Base-by-base conservation (phyloP, 2,113 vertebrate species). In the Passer domesticus region DNA sequence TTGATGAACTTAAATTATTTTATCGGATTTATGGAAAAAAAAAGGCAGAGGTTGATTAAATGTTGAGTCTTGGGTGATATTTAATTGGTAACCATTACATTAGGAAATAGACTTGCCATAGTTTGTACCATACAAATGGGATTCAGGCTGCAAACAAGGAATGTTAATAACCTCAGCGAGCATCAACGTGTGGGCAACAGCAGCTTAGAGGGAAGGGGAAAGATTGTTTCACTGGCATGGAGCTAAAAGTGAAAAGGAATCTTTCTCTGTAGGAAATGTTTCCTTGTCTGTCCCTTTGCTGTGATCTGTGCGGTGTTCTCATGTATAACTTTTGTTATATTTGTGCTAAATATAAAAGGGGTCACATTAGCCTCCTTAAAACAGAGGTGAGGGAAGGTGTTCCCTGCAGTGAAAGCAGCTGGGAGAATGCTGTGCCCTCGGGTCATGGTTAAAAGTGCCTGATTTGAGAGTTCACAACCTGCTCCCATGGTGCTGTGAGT, bases 1-100 rank as follows among this genome's bases (percentile, higher is more conserved):
- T 43, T 11, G 37, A 24, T 81, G 39, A 81, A 77, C 37, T 55
- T 37, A 24, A 66, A 88, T 79, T 77, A 35, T 93, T 89, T 80
- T 53, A 80, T 52, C 2, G 7, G 5, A 53, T 89, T 79, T 94
- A 87, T 84, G 60, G 66, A 62, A 79, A 83, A 79, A 83, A 91
- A 88, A 94, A 83, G 73, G 47, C 37, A 85, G 62, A 58, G 37
- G 60, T 66, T 94, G 66, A 89, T 89, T 87, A 95, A 82, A 91
- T 67, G 62, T 85, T 87, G 89, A 89, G 31, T 94, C 74, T 85
- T 79, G 58, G 47, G 76, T 90, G 43, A 16, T 77, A 62, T 79
- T 87, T 92, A 87, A 82, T 82, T 91, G 81, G 58, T 82, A 82
- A 49, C 9, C 35, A 64, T 39, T 85, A 33, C 20, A 16, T 94